Base-by-base conservation (phyloP, 2,113 vertebrate genomes). In the Cyrtonyx montezumae region DNA sequence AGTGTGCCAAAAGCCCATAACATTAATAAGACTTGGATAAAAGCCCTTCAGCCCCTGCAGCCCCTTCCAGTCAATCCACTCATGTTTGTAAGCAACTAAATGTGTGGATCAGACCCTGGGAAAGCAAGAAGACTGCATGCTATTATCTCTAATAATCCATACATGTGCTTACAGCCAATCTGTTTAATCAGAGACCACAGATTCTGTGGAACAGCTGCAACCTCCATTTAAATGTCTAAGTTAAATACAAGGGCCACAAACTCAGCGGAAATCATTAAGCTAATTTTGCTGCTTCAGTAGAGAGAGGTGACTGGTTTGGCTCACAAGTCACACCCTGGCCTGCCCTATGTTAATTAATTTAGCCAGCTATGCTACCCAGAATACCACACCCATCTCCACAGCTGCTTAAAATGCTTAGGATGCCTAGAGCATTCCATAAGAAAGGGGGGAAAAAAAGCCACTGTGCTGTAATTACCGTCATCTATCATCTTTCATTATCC, bases 391-490 rank as follows among this genome's bases (percentile, higher is more conserved):
- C 91, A 51, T 61, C 53, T 83, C 76, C 34, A 75, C 82, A 91
- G 77, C 45, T 86, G 87, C 73, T 90, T 94, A 37, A 95, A 94
- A 94, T 94, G 66, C 66, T 81, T 93, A 56, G 40, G 58, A 96
- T 86, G 69, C 62, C 82, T 88, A 8, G 8, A 91, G 83, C 12
- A 37, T 80, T 85, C 91, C 62, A 84, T 26, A 14, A 9, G 61
- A 55, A 76, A 61, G 11, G 11, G 2, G 43, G 8, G 11, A 1
- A 28, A 45, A 74, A 73, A 79, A 36, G 22, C 34, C 42, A 49
- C 34, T 1, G 1, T 43, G 25, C 68, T 84, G 79, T 93, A 91
- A 96, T 91, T 84, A 58, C 40, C 9, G 15, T 58, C 13, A 81
- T 70, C 76, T 91, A 53, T 85, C 73, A 78, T 65, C 51, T 91